A percentile compares a stretch with the other conserved stretches of the same genome.
Conservation (phyloP, 1,140 invertebrate genomes). For the Caenorhabditis briggsae region DNA sequence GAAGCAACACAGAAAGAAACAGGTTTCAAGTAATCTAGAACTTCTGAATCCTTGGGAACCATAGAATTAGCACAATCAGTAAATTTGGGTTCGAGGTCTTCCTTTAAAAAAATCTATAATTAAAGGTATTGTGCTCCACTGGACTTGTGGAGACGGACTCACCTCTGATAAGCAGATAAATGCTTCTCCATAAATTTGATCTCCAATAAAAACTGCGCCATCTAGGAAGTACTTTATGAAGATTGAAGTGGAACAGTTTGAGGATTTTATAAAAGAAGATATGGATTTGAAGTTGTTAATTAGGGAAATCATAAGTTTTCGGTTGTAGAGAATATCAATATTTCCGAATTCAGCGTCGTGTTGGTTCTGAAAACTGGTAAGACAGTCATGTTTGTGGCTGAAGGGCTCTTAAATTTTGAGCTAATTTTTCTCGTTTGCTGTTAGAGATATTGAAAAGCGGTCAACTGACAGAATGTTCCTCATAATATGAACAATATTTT, state of each 20-base stretch:
- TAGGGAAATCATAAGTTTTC: neutral
- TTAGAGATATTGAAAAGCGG: too few species aligned
- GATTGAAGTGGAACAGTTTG: neutral
- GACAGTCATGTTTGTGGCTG: neutral
- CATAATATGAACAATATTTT: too few species aligned
- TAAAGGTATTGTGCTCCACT: neutral
- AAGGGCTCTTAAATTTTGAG: too few species aligned
- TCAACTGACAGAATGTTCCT: too few species aligned
- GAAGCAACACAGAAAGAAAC: neutral
- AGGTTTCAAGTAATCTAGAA: neutral
- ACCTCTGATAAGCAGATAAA: neutral
- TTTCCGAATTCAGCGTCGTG: neutral
- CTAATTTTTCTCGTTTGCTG: too few species aligned
- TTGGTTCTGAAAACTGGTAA: neutral
- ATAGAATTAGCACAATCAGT: neutral
- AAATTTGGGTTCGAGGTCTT: neutral
- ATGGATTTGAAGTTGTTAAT: neutral
- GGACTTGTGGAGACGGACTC: too few species aligned
- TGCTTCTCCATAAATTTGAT: conserved; percentile 22
- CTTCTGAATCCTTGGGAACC: neutral
- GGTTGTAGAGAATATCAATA: neutral
- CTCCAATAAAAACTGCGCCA: conserved; percentile 5
- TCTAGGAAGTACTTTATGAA: neutral
- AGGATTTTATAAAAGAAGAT: neutral
- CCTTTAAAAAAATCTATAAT: neutral